phyloP scores from a whole-genome alignment of 2,888 invertebrate species.

The Steromphala cineraria region DNA sequence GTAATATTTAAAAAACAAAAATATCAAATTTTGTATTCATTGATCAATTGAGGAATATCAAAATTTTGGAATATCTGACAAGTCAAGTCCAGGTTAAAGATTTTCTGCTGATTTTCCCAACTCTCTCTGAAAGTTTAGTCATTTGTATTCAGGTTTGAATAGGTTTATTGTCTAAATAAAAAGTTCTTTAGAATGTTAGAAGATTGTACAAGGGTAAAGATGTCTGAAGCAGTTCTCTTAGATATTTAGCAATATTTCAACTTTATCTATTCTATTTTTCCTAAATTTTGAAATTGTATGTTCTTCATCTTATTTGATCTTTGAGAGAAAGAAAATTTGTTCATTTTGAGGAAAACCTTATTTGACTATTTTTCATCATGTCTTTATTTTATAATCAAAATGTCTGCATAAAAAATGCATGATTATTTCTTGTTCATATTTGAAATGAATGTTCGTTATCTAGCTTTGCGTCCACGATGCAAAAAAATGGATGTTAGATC shows the following conservation, averaged over 20 bases:
- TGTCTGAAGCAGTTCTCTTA: neutral
- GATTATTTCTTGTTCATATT: no score
- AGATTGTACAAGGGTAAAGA: neutral
- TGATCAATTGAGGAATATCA: neutral
- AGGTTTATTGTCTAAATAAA: neutral
- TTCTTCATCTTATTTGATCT: no score
- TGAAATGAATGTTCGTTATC: no score
- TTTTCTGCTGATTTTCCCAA: neutral
- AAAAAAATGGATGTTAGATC: neutral
- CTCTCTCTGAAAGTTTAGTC: neutral
- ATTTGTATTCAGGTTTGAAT: neutral
- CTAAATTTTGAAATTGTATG: no score
- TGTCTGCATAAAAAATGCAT: no score
- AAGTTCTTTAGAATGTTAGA: neutral
- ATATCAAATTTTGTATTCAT: no score
- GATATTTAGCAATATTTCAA: neutral
- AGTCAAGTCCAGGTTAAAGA: neutral
- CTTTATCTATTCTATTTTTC: constrained; percentile 9
- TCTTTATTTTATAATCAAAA: no score
- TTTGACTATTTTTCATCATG: no score
- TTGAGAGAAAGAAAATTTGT: no score
- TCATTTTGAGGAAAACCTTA: no score
- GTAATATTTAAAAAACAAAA: no score
- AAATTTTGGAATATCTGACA: neutral
- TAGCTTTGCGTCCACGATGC: no score